phyloP scores from a whole-genome alignment of 2,113 vertebrate species.

The Probosciger aterrimus region DNA sequence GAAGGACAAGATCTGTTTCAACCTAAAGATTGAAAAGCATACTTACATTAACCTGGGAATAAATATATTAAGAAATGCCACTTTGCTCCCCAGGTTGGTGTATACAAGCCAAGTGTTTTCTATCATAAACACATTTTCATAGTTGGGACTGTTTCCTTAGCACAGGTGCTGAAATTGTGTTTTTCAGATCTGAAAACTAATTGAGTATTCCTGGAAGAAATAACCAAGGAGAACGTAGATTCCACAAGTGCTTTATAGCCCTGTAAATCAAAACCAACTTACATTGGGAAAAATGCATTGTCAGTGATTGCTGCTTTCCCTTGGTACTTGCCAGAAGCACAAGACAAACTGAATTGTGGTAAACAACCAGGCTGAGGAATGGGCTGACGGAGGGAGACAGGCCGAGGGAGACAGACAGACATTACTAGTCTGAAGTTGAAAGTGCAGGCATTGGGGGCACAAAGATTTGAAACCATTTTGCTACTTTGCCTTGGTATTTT shows the following conservation, averaged over 20 bases:
- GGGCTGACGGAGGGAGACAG: neutral
- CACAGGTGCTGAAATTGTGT: neutral
- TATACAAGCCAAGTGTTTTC: neutral
- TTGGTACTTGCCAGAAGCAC: neutral
- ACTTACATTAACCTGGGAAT: neutral
- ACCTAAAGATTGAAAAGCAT: neutral
- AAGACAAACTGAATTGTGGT: neutral
- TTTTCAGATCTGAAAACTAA: neutral
- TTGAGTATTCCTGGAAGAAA: neutral
- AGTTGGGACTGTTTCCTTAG: neutral
- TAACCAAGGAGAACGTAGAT: neutral
- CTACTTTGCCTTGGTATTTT: neutral
- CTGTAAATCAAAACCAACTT: constrained; percentile 14
- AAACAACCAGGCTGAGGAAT: neutral
- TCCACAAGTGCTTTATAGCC: neutral
- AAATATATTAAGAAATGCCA: neutral
- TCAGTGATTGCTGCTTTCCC: neutral
- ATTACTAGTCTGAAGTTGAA: neutral
- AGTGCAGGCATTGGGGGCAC: neutral
- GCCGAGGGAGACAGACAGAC: neutral
- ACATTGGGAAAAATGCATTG: neutral
- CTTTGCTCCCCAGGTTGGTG: neutral
- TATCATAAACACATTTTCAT: neutral
- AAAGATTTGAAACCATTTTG: neutral
- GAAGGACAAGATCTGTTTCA: neutral